Percentiles rank a stretch among this genome's conserved stretches.
Evolutionary conservation across 2,888 invertebrate genomes (phyloP).

Genomic region (Drosophila rubida): DNA sequence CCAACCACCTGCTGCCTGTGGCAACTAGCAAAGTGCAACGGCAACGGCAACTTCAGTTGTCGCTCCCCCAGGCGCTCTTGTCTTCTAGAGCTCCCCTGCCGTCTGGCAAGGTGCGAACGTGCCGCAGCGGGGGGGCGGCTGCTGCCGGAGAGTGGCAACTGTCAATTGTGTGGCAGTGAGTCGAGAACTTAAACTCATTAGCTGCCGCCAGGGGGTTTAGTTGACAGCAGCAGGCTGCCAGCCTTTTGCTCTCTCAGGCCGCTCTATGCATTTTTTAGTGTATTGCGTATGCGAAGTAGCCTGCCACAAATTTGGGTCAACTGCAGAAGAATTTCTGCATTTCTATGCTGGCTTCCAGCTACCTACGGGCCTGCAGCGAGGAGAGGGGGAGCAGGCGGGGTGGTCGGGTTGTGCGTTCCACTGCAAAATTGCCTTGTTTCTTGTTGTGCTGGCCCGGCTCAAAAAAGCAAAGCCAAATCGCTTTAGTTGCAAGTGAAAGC

Average conservation of each 20-base stretch:
- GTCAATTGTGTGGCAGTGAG: conserved; percentile 69
- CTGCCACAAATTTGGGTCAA: conserved; percentile 71
- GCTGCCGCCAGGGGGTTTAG: conserved; percentile 66
- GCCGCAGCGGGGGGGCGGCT: not conserved
- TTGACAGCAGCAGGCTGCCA: conserved; percentile 45
- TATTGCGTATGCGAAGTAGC: conserved; percentile 62
- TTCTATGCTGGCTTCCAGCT: not conserved
- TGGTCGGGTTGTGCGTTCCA: conserved; percentile 42
- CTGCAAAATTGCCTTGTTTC: conserved; percentile 68
- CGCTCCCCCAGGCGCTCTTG: conserved; percentile 45
- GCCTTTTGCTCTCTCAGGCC: conserved; percentile 9
- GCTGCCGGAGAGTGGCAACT: conserved; percentile 39
- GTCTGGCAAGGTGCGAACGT: conserved; percentile 47
- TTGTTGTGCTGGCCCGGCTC: conserved; percentile 9
- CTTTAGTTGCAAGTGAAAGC: conserved; percentile 66
- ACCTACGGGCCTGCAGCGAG: conserved; percentile 1
- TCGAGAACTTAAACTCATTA: conserved; percentile 77
- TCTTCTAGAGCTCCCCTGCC: conserved; percentile 18
- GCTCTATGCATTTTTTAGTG: conserved; percentile 71
- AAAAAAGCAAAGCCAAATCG: conserved; percentile 53
- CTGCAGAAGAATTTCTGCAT: conserved; percentile 48
- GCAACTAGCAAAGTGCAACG: conserved; percentile 6
- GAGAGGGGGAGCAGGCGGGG: not conserved
- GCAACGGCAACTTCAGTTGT: conserved; percentile 6
- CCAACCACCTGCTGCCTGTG: conserved; percentile 49